Percentiles rank a stretch among this genome's conserved stretches.
phyloP scores from a whole-genome alignment of 2,797 vertebrate genomes.

The Gila robusta region DNA sequence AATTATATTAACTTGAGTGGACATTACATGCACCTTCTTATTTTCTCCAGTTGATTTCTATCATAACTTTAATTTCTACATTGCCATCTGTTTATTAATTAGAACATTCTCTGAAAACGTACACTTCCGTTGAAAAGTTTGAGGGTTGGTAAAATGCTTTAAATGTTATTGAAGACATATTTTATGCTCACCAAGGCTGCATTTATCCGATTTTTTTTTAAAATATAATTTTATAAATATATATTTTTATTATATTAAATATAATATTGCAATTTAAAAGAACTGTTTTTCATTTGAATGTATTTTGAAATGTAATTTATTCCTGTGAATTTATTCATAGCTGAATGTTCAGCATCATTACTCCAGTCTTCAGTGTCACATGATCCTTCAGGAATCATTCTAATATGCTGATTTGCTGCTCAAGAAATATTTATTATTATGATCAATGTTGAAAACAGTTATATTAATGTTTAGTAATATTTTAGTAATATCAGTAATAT shows the following conservation, averaged over 20 bases:
- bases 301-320: not conserved
- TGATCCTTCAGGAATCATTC: not conserved
- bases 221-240: too few relatives aligned
- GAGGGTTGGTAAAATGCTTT: not conserved
- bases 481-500: too few relatives aligned
- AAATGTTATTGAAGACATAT: not conserved
- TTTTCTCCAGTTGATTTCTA: slow-evolving; percentile 14
- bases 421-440: not conserved
- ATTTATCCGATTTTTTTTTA: not conserved
- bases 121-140: not conserved
- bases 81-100: not conserved
- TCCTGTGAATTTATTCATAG: not conserved
- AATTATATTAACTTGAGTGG: not conserved
- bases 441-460: not conserved
- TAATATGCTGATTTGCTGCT: not conserved
- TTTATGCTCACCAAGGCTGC: not conserved
- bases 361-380: not conserved
- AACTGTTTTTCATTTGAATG: not conserved
- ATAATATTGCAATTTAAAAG: not conserved
- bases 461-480: too few relatives aligned
- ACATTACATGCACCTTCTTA: not conserved
- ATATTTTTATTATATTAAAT: too few relatives aligned
- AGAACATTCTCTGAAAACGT: not conserved
- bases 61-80: not conserved
- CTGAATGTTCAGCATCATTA: not conserved